Evolutionary conservation across 2,113 vertebrate species (phyloP).

Genomic region (Barbus barbus): DNA sequence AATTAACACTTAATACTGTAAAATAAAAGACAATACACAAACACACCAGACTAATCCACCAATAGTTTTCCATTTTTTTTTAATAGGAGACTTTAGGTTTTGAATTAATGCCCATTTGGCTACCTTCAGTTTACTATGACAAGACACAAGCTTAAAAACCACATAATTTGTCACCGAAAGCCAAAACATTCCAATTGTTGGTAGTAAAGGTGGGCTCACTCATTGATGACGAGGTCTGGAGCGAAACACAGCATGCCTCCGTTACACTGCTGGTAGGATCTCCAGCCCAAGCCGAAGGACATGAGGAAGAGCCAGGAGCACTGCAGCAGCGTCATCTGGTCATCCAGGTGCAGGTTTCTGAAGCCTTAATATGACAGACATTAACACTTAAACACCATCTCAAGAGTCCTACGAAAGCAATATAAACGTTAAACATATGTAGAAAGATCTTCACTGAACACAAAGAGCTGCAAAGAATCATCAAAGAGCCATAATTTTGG

Average conservation of each 20-base stretch:
- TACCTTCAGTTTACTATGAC: too few species aligned
- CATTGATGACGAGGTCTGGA: conserved; percentile 90
- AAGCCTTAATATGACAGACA: conserved; percentile 77
- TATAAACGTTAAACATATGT: neutral
- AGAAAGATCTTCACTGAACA: neutral
- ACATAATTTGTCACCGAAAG: neutral
- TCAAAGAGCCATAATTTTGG: too few species aligned
- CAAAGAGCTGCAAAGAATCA: neutral
- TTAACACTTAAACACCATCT: neutral
- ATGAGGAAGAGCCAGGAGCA: conserved; percentile 98
- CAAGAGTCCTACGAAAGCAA: neutral
- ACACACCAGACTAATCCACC: too few species aligned
- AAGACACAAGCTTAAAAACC: neutral
- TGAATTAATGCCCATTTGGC: too few species aligned
- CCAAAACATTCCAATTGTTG: neutral
- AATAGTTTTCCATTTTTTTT: too few species aligned
- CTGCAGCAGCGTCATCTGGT: conserved; percentile 96
- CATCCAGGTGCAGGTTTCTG: conserved; percentile 92
- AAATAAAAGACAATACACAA: too few species aligned
- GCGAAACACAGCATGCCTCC: conserved; percentile 89
- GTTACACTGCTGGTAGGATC: conserved; percentile 89
- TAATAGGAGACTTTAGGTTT: too few species aligned
- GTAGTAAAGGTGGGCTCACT: conserved; percentile 76
- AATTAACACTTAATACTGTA: too few species aligned
- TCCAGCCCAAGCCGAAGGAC: conserved; percentile 93